Conservation (phyloP, 2,113 vertebrate genomes). For the Chaetura pelagica region DNA sequence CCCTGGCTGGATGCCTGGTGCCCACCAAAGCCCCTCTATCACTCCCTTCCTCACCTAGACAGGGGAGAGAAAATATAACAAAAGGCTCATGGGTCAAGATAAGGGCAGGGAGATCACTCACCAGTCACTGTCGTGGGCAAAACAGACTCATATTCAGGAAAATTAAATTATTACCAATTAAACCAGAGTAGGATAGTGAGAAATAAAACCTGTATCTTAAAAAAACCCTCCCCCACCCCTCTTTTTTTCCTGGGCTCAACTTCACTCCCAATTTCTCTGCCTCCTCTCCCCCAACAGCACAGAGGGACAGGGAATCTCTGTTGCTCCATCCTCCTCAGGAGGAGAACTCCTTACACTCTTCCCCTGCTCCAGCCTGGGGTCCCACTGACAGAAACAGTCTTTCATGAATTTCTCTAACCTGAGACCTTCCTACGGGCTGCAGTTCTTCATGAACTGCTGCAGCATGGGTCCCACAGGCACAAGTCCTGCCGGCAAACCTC, state of each 20-base stretch:
- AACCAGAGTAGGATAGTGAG: not conserved
- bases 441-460: not conserved
- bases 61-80: not conserved
- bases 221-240: not conserved
- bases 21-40: not conserved
- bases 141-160: not conserved
- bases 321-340: not conserved
- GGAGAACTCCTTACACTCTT: not conserved
- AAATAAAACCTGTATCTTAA: not conserved
- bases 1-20: not conserved
- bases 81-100: rapidly evolving
- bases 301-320: not conserved
- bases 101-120: not conserved
- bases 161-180: not conserved
- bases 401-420: too few species aligned
- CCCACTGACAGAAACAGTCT: not conserved
- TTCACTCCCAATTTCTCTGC: not conserved
- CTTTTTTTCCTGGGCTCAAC: not conserved
- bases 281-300: not conserved
- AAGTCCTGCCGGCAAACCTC: not conserved
- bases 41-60: not conserved
- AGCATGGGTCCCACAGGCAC: rapidly evolving
- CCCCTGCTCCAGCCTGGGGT: not conserved
- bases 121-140: rapidly evolving
- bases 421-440: not conserved